Base-by-base conservation (phyloP, 2,113 vertebrate genomes). In the Thermophis baileyi region DNA sequence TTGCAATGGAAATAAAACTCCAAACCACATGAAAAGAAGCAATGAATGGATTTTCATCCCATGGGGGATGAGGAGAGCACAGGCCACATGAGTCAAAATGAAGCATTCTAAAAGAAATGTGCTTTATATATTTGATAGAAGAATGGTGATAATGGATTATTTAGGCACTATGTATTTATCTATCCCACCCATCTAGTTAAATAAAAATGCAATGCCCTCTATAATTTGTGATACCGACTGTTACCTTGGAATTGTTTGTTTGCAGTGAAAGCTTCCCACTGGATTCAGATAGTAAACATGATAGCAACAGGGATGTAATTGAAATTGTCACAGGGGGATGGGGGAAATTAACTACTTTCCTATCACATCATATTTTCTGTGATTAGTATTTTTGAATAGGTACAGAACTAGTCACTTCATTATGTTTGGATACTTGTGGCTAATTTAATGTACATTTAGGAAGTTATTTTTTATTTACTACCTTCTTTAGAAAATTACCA, bases 21-120 rank as follows among this genome's bases (percentile, higher is more conserved):
- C 25, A 85, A 81, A 54, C 74, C 69, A 81, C 91, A 85, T 91
- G 3, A 92, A 86, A 93, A 93, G 88, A 94, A 35, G 0, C n/a
- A 20, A 85, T 85, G 88, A 89, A 89, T 92, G 27, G 51, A 35
- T 89, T 92, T 55, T 55, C 46, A 18, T 55, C 63, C 53, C 25
- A 44, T 8, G 20, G 10, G 9, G 4, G 6, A 46, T 49, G 47
- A 49, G 9, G 47, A 49, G 50, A 63, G 12, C 20, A 44, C 24
- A 63, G 44, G 22, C 30, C 60, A 10, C 88, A 24, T 53, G 89
- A 81, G 2, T 14, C 51, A 51, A 86, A 49, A 51, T 51, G 86
- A 40, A 18, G 11, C 44, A 91, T 91, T 1, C 4, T 57, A 86
- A 85, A 55, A 91, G 6, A 44, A 40, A 27, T 18, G 10, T 50